Conservation (phyloP, 2,888 invertebrate genomes). For the Latheticus oryzae region DNA sequence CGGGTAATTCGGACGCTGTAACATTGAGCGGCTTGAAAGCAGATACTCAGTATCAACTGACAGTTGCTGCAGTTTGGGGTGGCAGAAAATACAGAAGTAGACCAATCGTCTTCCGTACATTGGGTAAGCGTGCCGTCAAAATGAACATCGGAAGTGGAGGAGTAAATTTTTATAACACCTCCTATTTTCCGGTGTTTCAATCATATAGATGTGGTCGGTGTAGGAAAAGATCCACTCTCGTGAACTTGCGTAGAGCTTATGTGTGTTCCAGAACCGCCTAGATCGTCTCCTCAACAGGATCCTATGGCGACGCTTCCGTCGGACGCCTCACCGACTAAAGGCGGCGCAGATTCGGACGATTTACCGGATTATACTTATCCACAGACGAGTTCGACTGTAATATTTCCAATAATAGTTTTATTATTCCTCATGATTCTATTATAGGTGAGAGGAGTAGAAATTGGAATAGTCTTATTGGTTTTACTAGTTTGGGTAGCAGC, state of each 20-base stretch:
- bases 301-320: constrained; percentile 69
- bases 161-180: constrained; percentile 10
- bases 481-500: constrained; percentile 88
- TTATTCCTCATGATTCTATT: constrained; percentile 41
- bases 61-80: constrained; percentile 85
- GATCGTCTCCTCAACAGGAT: constrained; percentile 83
- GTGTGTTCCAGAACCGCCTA: constrained; percentile 76
- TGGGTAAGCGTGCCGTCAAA: constrained; percentile 70
- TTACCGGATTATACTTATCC: constrained; percentile 61
- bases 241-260: constrained; percentile 47
- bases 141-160: not conserved
- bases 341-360: constrained; percentile 63
- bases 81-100: constrained; percentile 86
- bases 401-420: not conserved
- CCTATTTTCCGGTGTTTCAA: constrained; percentile 1
- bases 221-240: constrained; percentile 37
- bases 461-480: constrained; percentile 87
- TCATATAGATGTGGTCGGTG: constrained; percentile 32
- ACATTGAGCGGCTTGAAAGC: constrained; percentile 84
- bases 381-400: constrained; percentile 65
- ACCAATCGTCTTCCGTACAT: constrained; percentile 90
- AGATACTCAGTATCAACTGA: constrained; percentile 89
- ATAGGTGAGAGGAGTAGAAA: constrained; percentile 90
- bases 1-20: constrained; percentile 88
- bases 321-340: constrained; percentile 62